Evolutionary conservation across 1,140 invertebrate genomes (phyloP), one percentile per base, ranked within the genome.

Genomic region (Zaprionus lachaisei): DNA sequence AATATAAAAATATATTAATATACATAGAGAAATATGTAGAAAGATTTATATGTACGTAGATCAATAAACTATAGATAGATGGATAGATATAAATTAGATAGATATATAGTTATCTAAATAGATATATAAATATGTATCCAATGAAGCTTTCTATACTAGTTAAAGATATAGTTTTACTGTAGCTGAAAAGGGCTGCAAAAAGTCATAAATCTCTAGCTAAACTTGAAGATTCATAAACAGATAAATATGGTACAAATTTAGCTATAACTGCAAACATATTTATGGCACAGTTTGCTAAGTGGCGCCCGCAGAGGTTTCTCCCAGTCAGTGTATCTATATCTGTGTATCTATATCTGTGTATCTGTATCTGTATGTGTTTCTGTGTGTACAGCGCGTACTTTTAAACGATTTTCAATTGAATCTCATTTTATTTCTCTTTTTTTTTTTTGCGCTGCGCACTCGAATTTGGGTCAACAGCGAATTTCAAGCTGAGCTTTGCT

Each of bases 401-500:
- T 76, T 72, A 72, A 66, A 66, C 69, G 73, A 61, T 76, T 76
- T 76, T 76, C 73, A 76, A 76, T 76, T 76, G 73, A 72, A 60
- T 72, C 67, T 70, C 66, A 62, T 60, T 63, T 71, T 56, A 44
- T 34, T 69, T 61, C 26, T 61, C n/a, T 81, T 51, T 26, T 68
- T 67, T 66, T 66, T 66, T 66, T 58, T n/a, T 37, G 81, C 86
- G 72, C 72, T 71, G 74, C 74, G 37, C 63, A 72, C 54, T 54
- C 63, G 55, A 81, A 89, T 90, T 82, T 89, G 70, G 85, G 85
- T 89, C 85, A 89, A 77, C 86, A 63, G 67, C 64, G 66, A 84
- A 90, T 75, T 80, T 90, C 72, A 80, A 90, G 85, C 85, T 90
- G 81, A 90, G 85, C 64, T 85, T 62, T 71, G 79, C 79, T 72